A percentile compares a stretch with the other conserved stretches of the same genome.
Evolutionary conservation across 2,113 vertebrate genomes (phyloP).

Genomic region (Corythornis vintsioides): DNA sequence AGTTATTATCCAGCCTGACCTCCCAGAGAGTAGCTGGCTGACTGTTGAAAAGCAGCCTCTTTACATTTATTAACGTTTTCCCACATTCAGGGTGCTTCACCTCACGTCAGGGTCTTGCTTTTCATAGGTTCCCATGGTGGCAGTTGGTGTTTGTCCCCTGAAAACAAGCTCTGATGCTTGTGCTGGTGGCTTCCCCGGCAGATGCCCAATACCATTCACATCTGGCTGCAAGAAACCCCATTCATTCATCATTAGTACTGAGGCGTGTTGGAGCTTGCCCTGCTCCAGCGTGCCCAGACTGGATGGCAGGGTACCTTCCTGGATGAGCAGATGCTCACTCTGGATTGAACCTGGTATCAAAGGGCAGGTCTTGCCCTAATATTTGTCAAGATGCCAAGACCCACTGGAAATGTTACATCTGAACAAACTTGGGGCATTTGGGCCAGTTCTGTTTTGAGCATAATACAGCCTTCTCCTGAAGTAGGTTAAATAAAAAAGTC

Average conservation of each 20-base stretch:
- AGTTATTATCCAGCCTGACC: not conserved
- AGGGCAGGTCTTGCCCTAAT: not conserved
- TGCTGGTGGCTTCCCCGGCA: not conserved
- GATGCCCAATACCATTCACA: not conserved
- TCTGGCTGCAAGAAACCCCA: not conserved
- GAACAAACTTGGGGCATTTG: not conserved
- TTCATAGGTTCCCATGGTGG: not conserved
- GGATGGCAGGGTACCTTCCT: rapidly evolving
- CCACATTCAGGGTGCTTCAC: not conserved
- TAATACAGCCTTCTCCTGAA: not conserved
- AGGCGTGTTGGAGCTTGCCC: too few species aligned
- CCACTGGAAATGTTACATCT: not conserved
- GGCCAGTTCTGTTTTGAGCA: not conserved
- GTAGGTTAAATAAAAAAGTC: not conserved
- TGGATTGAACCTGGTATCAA: not conserved
- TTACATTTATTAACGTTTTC: not conserved
- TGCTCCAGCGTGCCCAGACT: not conserved
- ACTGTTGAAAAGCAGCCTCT: not conserved
- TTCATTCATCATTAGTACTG: not conserved
- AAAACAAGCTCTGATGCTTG: rapidly evolving
- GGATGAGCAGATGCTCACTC: not conserved
- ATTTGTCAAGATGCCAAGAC: not conserved
- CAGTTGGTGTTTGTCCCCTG: not conserved
- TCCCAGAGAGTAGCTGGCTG: not conserved
- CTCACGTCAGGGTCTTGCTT: not conserved